A percentile compares a stretch with the other conserved stretches of the same genome.
Conservation (phyloP, 2,797 vertebrate species). For the Pachyuromys duprasi region DNA sequence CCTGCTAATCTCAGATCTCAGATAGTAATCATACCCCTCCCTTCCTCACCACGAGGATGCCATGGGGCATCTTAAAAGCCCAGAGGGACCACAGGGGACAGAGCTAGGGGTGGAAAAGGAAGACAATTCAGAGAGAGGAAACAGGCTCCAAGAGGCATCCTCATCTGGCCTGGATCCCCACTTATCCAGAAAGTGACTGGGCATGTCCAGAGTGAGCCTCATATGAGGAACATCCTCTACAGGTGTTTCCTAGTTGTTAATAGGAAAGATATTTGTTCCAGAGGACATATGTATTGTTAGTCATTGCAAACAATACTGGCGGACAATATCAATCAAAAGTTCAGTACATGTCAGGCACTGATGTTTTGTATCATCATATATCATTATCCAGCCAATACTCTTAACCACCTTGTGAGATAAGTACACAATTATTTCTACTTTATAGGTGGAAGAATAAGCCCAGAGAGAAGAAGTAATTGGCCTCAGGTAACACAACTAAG, state of each 20-base stretch:
- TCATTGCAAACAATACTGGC: slow-evolving; percentile 40
- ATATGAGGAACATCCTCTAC: not conserved
- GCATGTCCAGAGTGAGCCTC: not conserved
- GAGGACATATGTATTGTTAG: not conserved
- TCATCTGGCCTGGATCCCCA: not conserved
- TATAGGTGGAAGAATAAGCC: slow-evolving; percentile 2
- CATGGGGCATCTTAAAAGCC: not conserved
- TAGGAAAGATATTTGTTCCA: slow-evolving; percentile 26
- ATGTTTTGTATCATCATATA: not conserved
- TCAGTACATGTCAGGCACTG: slow-evolving; percentile 11
- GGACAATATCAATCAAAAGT: not conserved
- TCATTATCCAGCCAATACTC: slow-evolving; percentile 15
- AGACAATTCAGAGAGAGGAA: not conserved
- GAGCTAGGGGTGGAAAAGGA: not conserved
- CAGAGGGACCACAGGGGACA: not conserved
- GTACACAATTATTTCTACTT: slow-evolving; percentile 17
- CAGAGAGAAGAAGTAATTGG: slow-evolving; percentile 25
- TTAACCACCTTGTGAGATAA: not conserved
- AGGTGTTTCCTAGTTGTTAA: slow-evolving; percentile 26
- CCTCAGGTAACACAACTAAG: not conserved
- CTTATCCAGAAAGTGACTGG: slow-evolving; percentile 24
- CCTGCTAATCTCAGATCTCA: slow-evolving; percentile 15
- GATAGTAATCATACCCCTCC: not conserved
- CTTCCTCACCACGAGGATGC: not conserved
- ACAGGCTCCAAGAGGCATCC: not conserved